Conservation (phyloP, 53 echinoderm and acorn worm species). For the Holothuria scabra region DNA sequence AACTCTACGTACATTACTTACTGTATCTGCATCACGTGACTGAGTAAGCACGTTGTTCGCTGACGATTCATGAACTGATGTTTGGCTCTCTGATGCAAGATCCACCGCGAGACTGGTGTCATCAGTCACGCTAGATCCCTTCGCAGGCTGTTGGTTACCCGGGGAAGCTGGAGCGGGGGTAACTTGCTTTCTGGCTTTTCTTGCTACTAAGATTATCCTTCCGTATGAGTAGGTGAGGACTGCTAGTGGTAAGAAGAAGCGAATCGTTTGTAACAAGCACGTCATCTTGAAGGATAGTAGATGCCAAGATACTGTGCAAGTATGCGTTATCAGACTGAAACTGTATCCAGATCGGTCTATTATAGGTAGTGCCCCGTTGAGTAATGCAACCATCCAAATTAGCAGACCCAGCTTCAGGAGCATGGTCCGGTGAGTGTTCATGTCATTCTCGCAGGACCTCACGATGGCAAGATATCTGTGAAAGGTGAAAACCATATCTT, state of each 20-base stretch:
- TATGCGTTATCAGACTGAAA: conserved; percentile 51
- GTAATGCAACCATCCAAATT: conserved; percentile 28
- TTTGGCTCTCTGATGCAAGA: no score
- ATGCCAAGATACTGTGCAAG: conserved; percentile 53
- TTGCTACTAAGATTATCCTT: conserved; percentile 55
- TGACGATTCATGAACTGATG: no score
- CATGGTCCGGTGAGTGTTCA: conserved; percentile 21
- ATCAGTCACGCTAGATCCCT: no score
- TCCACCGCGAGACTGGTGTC: no score
- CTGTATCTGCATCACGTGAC: no score
- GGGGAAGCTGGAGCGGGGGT: neutral
- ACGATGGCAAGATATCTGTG: conserved; percentile 63
- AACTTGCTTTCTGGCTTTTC: conserved; percentile 45
- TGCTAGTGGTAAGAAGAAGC: conserved; percentile 48
- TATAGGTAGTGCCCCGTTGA: conserved; percentile 46
- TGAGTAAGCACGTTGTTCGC: no score
- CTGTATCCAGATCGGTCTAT: conserved; percentile 37
- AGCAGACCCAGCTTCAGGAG: conserved; percentile 7
- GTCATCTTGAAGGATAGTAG: neutral
- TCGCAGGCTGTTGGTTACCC: no score
- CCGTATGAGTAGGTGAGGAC: conserved; percentile 53
- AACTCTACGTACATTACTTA: no score
- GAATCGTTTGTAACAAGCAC: conserved; percentile 5
- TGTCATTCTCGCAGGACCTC: conserved; percentile 35
- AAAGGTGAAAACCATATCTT: neutral